Conservation (phyloP, 1,140 invertebrate species). For the Bombus waltoni region DNA sequence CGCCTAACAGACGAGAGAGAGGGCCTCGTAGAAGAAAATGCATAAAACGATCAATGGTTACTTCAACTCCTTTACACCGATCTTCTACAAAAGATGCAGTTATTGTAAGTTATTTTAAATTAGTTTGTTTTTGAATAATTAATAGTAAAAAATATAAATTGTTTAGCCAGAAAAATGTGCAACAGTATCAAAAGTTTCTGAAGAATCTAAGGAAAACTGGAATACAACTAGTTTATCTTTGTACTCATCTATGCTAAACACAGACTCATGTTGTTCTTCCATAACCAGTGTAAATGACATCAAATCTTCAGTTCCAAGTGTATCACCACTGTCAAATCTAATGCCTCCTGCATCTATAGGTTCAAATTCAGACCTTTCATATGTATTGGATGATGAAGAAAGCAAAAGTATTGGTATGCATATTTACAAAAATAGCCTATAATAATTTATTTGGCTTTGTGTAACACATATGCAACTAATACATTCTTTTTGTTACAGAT, state of each 20-base stretch:
- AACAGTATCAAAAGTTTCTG: slow-evolving; percentile 74
- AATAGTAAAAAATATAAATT: not conserved
- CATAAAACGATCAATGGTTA: slow-evolving; percentile 80
- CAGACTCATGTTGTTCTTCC: slow-evolving; percentile 65
- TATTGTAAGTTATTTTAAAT: slow-evolving; percentile 66
- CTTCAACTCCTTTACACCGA: slow-evolving; percentile 79
- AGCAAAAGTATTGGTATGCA: slow-evolving; percentile 71
- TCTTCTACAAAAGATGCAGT: slow-evolving; percentile 73
- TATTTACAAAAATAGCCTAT: not conserved
- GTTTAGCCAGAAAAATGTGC: slow-evolving; percentile 71
- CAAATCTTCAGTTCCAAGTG: slow-evolving; percentile 69
- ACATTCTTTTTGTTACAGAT: slow-evolving; percentile 67
- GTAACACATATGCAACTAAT: not conserved
- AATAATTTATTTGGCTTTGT: not conserved
- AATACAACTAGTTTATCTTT: slow-evolving; percentile 71
- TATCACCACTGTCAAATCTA: slow-evolving; percentile 72
- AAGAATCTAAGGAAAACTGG: slow-evolving; percentile 82
- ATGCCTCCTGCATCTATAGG: slow-evolving; percentile 74
- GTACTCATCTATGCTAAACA: slow-evolving; percentile 68
- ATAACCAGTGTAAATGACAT: slow-evolving; percentile 64
- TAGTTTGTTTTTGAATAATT: not conserved
- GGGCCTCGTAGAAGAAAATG: slow-evolving; percentile 79
- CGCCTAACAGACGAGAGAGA: slow-evolving; percentile 76
- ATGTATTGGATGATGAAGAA: slow-evolving; percentile 74
- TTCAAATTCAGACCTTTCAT: slow-evolving; percentile 74